phyloP scores from a whole-genome alignment of 2,797 vertebrate genomes.

The Acipenser oxyrinchus region DNA sequence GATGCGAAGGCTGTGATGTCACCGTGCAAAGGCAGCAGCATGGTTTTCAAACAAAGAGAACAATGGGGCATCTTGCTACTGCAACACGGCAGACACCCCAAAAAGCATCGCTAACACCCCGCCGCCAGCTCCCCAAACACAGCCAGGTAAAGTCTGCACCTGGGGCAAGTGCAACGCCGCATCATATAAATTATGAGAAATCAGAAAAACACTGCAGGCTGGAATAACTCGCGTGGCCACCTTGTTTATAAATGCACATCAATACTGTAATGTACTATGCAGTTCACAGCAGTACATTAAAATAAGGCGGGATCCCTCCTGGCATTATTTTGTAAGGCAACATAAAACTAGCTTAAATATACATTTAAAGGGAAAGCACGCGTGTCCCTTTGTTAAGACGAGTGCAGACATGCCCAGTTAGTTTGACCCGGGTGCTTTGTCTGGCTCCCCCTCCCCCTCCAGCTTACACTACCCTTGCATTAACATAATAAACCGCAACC shows the following conservation, averaged over 20 bases:
- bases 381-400: slow-evolving; percentile 59
- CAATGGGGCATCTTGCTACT: slow-evolving; percentile 62
- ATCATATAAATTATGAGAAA: not conserved
- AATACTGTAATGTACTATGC: not conserved
- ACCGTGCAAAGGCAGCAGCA: slow-evolving; percentile 77
- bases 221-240: too few relatives aligned
- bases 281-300: slow-evolving; percentile 34
- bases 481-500: too few relatives aligned
- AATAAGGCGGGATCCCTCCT: slow-evolving; percentile 39
- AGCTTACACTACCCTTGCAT: too few relatives aligned
- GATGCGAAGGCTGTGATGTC: slow-evolving; percentile 78
- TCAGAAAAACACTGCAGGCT: too few relatives aligned
- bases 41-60: slow-evolving; percentile 97
- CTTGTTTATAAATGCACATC: too few relatives aligned
- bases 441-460: slow-evolving; percentile 55
- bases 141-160: too few relatives aligned
- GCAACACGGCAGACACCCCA: not conserved
- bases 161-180: not conserved
- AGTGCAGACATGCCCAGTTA: slow-evolving; percentile 57
- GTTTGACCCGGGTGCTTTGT: slow-evolving; percentile 62
- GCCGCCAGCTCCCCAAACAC: too few relatives aligned
- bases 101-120: not conserved
- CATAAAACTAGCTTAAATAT: too few relatives aligned
- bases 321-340: too few relatives aligned
- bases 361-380: not conserved